phyloP scores from a whole-genome alignment of 2,113 vertebrate genomes.

The Donacobius atricapilla region DNA sequence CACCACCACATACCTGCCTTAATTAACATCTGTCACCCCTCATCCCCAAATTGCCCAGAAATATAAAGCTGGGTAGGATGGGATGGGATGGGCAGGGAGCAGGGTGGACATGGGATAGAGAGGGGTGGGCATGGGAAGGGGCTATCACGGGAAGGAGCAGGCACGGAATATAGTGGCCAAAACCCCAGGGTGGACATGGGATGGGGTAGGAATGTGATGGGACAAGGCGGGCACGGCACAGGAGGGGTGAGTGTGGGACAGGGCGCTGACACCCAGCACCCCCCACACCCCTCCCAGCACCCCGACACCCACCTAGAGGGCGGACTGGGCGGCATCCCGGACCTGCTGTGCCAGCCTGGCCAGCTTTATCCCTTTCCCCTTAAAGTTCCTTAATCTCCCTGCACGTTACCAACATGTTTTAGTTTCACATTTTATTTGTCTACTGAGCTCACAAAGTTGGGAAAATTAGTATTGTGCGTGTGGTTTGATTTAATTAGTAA shows the following conservation, averaged over 20 bases:
- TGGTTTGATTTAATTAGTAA: slow-evolving; percentile 85
- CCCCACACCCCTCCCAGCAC: fast-evolving
- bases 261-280: not conserved
- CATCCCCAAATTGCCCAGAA: slow-evolving; percentile 9
- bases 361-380: slow-evolving; percentile 65
- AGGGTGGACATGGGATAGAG: not conserved
- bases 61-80: not conserved
- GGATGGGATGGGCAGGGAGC: not conserved
- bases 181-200: not conserved
- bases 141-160: fast-evolving
- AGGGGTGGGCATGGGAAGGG: too few relatives aligned
- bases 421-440: slow-evolving; percentile 79
- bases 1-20: not conserved
- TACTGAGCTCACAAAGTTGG: slow-evolving; percentile 78
- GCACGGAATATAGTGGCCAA: fast-evolving
- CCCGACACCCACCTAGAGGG: slow-evolving; percentile 78
- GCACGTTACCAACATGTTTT: slow-evolving; percentile 68
- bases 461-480: slow-evolving; percentile 82
- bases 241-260: too few relatives aligned
- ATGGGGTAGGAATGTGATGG: fast-evolving
- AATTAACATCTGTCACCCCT: not conserved
- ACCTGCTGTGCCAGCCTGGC: slow-evolving; percentile 87
- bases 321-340: slow-evolving; percentile 81
- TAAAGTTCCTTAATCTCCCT: slow-evolving; percentile 46
- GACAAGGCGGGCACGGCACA: fast-evolving